Evolutionary conservation across 2,797 vertebrate species (phyloP), one percentile per base, ranked within the genome.

Genomic region (Alcedo atthis): DNA sequence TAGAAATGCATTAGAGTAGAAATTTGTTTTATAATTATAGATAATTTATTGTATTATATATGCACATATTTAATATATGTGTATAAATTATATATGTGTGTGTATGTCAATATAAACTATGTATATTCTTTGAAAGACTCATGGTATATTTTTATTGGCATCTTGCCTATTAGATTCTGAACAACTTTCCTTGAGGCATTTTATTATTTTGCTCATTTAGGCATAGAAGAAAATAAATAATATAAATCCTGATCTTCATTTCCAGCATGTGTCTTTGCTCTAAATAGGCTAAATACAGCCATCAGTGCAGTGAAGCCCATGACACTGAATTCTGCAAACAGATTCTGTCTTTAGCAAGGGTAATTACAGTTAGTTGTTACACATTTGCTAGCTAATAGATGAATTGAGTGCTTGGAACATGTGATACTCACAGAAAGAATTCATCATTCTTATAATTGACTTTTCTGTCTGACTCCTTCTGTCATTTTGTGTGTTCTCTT

Each of bases 341-440:
- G 33, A 90, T 46, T 45, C 3, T 5, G 75, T 67, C 75, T 84
- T 92, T 74, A 67, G 75, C 68, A 93, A 71, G 49, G 79, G 57
- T 90, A 93, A 92, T 95, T 94, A 80, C 32, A 64, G 55, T 73
- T 68, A 83, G 45, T 71, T 74, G 16, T 81, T 94, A 57, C 84
- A 61, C 45, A 64, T 81, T 94, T 92, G 12, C 48, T 82, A 67
- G 84, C 84, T 93, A 91, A 85, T 89, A 61, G 54, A 45, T 92
- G 88, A 80, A 87, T 54, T 82, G 71, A 81, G 54, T 63, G 42
- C 64, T 77, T 76, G 75, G 49, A 93, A 91, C 12, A 19, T 32
- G 28, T 46, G 81, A 87, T 89, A 45, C 43, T 76, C 88, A 25
- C 28, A 77, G 78, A 82, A 89, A 68, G 35, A 77, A 86, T 49